Base-by-base conservation (phyloP, 2,888 invertebrate genomes). In the Zhengitettix transpicula region DNA sequence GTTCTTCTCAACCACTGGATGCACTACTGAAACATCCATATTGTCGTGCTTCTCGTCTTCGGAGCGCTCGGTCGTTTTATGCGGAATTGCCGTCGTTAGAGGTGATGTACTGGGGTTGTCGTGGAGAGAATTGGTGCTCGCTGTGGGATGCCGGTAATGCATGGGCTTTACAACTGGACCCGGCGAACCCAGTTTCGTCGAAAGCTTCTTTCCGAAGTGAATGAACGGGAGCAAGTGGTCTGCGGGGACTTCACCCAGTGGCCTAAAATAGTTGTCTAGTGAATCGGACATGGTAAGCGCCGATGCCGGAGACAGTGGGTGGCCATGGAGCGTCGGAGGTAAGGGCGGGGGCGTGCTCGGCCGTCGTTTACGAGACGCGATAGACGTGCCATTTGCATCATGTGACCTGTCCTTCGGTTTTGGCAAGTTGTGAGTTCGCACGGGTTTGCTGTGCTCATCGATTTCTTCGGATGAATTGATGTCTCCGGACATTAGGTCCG, bases 151-250 rank as follows among this genome's bases (percentile, higher is more conserved):
- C 7, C 28, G 28, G 28, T 28, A 28, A 28, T 28, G 28, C 28
- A 28, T 5, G 28, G 28, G 28, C 7, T 28, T 28, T 2, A 28
- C 28, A 28, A 59, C 71, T 58, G 40, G 61, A 69, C 47, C 66
- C 68, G 15, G 69, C 65, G 15, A 66, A 57, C 68, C 70, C 60
- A 69, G 68, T 57, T 66, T 64, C 40, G 66, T 66, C 41, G 69
- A 51, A 41, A 17, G 14, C 60, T 85, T 85, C 67, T 84, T 81
- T 0, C 86, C 86, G 68, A 86, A 86, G 68, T 78, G 82, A 60
- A 84, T 74, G 70, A 85, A 86, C 12, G 85, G 84, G 56, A 81
- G 79, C 75, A 84, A 78, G 67, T 84, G 84, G 69, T 82, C 82
- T 53, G 77, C 78, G 0, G 81, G 80, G 59, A 82, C 71, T 66